Evolutionary conservation across 2,888 invertebrate species (phyloP).

Genomic region (Cremastinae sp.): DNA sequence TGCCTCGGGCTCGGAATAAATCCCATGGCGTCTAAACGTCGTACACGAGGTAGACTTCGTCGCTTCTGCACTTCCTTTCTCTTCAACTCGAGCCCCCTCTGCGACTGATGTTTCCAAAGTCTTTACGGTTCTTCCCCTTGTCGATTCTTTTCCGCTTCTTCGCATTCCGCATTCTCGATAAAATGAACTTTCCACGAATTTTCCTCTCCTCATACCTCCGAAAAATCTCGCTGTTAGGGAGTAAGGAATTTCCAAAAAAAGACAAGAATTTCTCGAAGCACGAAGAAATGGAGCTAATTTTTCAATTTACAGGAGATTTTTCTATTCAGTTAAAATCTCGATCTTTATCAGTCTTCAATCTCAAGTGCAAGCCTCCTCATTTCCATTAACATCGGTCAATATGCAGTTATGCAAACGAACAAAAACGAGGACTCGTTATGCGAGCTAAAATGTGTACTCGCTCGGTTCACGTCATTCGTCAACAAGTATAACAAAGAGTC

Average conservation of each 20-base stretch:
- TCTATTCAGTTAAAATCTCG: too few relatives aligned
- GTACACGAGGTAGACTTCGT: slow-evolving; percentile 17
- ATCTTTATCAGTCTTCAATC: too few relatives aligned
- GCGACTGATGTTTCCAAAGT: slow-evolving; percentile 5
- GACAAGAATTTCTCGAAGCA: too few relatives aligned
- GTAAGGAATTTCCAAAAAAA: neutral
- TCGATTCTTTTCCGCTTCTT: slow-evolving; percentile 7
- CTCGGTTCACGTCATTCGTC: too few relatives aligned
- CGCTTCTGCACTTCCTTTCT: slow-evolving; percentile 15
- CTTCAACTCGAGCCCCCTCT: slow-evolving; percentile 6
- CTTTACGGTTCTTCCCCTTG: slow-evolving; percentile 10
- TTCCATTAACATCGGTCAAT: too few relatives aligned
- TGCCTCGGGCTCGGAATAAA: slow-evolving; percentile 74
- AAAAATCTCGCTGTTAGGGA: neutral
- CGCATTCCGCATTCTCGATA: slow-evolving; percentile 43
- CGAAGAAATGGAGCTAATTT: too few relatives aligned
- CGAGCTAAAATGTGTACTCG: too few relatives aligned
- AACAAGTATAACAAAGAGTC: too few relatives aligned
- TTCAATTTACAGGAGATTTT: too few relatives aligned
- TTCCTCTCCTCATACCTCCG: neutral
- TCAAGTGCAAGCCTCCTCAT: too few relatives aligned
- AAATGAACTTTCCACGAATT: slow-evolving; percentile 25
- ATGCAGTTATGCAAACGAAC: too few relatives aligned
- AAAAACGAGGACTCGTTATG: too few relatives aligned
- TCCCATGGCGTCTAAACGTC: slow-evolving; percentile 62